Base-by-base conservation (phyloP, 2,888 invertebrate genomes). In the Steromphala cineraria region DNA sequence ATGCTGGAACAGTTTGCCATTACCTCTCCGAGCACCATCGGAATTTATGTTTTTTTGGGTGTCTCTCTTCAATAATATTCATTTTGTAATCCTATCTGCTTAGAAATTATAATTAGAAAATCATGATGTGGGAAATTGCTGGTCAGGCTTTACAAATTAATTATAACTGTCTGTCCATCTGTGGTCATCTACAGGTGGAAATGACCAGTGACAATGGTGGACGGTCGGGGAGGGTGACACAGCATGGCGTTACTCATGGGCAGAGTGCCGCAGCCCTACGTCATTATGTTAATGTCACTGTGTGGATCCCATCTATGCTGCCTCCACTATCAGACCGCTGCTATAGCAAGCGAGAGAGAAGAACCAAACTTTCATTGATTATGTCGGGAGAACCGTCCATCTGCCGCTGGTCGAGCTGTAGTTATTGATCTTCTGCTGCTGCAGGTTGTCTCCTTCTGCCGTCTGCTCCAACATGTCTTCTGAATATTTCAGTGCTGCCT, bases 271-370 rank as follows among this genome's bases (percentile, higher is more conserved):
- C 13, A 19, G 56, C 8, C 56, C 19, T 19, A 31, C 71, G 71
- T 71, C 71, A 71, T 71, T 71, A 71, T 71, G 71, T 71, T 71
- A 71, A 71, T 71, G 71, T 71, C 71, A 36, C 71, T 36, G 67
- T 36, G 71, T 46, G 46, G 46, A 46, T 46, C 46, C 46, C 71
- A 71, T 71, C 71, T 71, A 71, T 10, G 71, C 71, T 40, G 40
- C 71, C 40, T 36, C 71, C 40, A 36, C 31, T 19, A 19, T 40
- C 62, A 62, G 28, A 28, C 62, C 62, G 62, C 28, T 21, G 28
- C 62, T 28, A 13, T 10, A 24, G 24, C 62, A 28, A 28, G n/a
- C 62, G 28, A 62, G 28, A 15, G 28, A 62, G 62, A 62, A 24
- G 62, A 62, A 62, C 21, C 62, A 24, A 62, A 28, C 62, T 62